Evolutionary conservation across 2,797 vertebrate species (phyloP).

Genomic region (Gallinago stenura): DNA sequence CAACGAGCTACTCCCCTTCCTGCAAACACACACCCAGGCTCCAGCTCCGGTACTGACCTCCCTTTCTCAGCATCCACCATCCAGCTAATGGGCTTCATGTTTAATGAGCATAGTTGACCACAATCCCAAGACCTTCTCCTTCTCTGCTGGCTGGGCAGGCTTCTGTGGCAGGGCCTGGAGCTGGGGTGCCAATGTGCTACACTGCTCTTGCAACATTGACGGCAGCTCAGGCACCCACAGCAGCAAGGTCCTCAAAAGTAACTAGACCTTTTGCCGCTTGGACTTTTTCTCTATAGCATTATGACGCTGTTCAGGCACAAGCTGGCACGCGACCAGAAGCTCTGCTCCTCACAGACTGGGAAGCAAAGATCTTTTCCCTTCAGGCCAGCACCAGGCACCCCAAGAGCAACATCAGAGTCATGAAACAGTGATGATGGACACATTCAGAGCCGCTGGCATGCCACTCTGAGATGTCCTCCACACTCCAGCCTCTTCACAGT

Average conservation of each 20-base stretch:
- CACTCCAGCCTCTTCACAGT: background rate
- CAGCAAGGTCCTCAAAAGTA: background rate
- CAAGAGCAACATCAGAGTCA: background rate
- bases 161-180: background rate
- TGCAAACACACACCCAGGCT: background rate
- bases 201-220: background rate
- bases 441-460: background rate
- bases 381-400: background rate
- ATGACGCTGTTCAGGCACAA: background rate
- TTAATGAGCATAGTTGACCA: accelerated
- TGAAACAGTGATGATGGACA: background rate
- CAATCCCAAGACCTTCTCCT: background rate
- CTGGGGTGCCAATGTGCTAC: background rate
- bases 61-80: background rate
- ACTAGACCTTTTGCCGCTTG: background rate
- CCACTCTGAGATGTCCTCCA: background rate
- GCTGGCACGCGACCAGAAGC: background rate
- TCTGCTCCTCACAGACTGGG: background rate
- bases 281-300: background rate
- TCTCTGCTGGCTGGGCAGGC: background rate
- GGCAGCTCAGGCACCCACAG: background rate
- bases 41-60: background rate
- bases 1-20: background rate
- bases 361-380: background rate
- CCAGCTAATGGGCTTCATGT: background rate